These are phyloP conservation scores for Mythimna pallens DNA, from an alignment of 2,888 invertebrate species.

Conservation along the genomic window DNA sequence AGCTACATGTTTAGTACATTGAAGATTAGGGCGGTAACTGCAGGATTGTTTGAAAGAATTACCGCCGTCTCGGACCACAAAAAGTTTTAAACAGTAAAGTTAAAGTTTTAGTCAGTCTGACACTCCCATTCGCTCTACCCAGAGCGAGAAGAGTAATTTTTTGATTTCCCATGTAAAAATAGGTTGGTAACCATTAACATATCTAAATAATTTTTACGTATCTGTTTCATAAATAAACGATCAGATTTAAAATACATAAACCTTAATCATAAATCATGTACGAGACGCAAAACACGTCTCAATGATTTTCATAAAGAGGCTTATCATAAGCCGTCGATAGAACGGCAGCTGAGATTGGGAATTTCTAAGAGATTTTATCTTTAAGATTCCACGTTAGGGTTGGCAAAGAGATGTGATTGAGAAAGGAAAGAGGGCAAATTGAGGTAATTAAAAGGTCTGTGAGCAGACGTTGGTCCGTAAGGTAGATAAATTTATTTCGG, in stretches of 20 bases:
- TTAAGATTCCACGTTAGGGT: slow-evolving; percentile 41
- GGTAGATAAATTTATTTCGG: slow-evolving; percentile 79
- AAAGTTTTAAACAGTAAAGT: no score
- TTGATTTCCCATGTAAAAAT: no score
- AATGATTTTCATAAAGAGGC: slow-evolving; percentile 58
- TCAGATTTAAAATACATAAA: slow-evolving; percentile 23
- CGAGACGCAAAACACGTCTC: slow-evolving; percentile 39
- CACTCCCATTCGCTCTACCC: no score
- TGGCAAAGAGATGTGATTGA: slow-evolving; percentile 51
- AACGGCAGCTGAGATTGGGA: slow-evolving; percentile 50
- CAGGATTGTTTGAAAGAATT: no score
- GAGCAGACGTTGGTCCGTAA: slow-evolving; percentile 74
- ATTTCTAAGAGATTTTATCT: slow-evolving; percentile 53
- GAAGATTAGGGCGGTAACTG: neutral
- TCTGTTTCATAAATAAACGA: slow-evolving; percentile 25
- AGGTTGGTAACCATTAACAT: neutral
- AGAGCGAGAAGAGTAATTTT: no score
- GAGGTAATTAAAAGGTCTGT: slow-evolving; percentile 81
- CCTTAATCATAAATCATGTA: slow-evolving; percentile 37
- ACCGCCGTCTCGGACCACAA: no score
- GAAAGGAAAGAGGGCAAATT: slow-evolving; percentile 67
- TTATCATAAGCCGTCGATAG: slow-evolving; percentile 58
- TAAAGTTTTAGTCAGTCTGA: no score
- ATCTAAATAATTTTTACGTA: neutral
- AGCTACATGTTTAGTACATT: neutral